Evolutionary conservation across 37 sponge, comb jelly and placozoan genomes (phyloP), one percentile per base, ranked within the genome.

Genomic region (Theonella swinhoei): DNA sequence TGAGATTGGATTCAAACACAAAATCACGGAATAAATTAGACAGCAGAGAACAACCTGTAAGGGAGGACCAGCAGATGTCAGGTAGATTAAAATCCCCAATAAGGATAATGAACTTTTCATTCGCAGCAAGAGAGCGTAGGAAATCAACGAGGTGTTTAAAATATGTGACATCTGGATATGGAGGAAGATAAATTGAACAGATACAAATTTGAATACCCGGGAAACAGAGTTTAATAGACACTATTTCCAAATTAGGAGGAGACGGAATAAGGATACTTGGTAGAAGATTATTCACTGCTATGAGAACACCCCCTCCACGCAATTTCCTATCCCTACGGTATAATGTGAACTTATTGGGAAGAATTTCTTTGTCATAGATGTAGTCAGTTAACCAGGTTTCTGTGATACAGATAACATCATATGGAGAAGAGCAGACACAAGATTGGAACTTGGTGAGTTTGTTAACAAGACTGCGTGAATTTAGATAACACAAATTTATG

Each of bases 21-120:
- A 74, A 79, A 22, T 87, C 74, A 65, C 80, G 80, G 19, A 87
- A 38, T 39, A 39, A 2, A 19, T 22, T 72, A n/a, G 75, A 74
- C 0, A 28, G 30, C 0, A 1, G 24, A 64, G 80, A 74, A 40
- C 33, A 2, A 1, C 36, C 75, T 42, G 54, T 4, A 2, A 79
- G 60, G 11, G 75, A 33, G 37, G 65, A 2, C 87, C 80, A 87
- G 69, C 70, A 23, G 17, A 87, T 79, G 40, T 80, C 80, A 66
- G 80, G 80, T 2, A 64, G 39, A 42, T 87, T 87, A 38, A 87
- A 79, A 42, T 87, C 87, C 5, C 87, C 87, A 72, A 87, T 22
- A 4, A 84, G 33, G 36, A 87, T 3, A 22, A 60, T 3, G 25
- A 35, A 38, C 54, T 47, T 14, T 29, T 61, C 47, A 38, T 72